These are phyloP conservation scores for Rhopalosiphum padi DNA, from an alignment of 1,140 invertebrate genomes.

Conservation along the genomic window DNA sequence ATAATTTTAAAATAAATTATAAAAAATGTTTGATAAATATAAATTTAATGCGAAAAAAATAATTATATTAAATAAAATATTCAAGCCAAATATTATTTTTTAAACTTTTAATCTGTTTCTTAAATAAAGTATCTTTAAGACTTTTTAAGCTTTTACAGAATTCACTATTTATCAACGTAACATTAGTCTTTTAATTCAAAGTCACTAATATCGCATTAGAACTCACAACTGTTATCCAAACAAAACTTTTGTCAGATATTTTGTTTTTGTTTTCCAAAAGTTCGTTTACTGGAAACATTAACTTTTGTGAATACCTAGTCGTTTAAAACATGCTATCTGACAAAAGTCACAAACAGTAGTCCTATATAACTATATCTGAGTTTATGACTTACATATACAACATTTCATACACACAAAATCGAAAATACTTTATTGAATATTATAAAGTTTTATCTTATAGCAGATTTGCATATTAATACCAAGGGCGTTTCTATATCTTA, in stretches of 20 bases:
- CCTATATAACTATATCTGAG: background rate
- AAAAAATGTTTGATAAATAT: background rate
- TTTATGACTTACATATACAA: background rate
- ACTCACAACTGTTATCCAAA: constrained; percentile 28
- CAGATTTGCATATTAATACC: too few species aligned
- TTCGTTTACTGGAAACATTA: constrained; percentile 14
- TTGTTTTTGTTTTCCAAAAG: constrained; percentile 36
- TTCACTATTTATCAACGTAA: constrained; percentile 15
- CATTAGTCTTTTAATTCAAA: constrained; percentile 17
- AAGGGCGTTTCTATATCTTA: too few species aligned
- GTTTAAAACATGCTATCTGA: constrained; percentile 28
- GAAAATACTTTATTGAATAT: background rate
- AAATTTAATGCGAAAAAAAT: background rate
- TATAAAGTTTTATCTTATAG: background rate
- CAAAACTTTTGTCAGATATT: constrained; percentile 26
- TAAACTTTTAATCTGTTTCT: constrained; percentile 1
- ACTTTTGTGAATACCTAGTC: constrained; percentile 39
- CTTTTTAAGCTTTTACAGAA: background rate
- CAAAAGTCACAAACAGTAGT: background rate
- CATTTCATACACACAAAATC: background rate
- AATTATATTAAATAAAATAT: background rate
- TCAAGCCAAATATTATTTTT: background rate
- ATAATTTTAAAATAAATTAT: background rate
- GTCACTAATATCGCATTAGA: constrained; percentile 39
- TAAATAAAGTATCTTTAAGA: constrained; percentile 13